Evolutionary conservation across 2,113 vertebrate genomes (phyloP), one percentile per base, ranked within the genome.

Genomic region (Nothocercus julius): DNA sequence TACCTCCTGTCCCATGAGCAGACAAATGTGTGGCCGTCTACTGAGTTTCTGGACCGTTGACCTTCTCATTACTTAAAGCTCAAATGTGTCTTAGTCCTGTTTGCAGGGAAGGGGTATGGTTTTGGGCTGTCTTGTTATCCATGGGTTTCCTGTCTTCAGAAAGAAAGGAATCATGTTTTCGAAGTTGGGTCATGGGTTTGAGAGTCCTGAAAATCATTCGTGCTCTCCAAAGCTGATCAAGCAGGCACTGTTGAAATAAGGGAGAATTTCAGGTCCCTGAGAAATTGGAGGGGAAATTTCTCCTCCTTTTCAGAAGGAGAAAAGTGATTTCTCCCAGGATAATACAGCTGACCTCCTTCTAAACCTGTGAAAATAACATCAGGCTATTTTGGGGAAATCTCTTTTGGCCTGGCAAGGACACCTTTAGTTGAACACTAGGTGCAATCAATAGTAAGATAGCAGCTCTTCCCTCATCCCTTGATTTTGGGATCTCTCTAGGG

Each of bases 281-380:
- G 27, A 64, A 49, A 45, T 7, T 38, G 27, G 47, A 51, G 38
- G 34, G 21, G 1, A 38, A 69, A 64, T 0, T 49, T 49, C 49
- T 49, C 49, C 49, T 49, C 20, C 45, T 47, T 49, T 49, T 49
- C 47, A 16, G 32, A 49, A 81, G n/a, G 51, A 27, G 67, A 59
- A 59, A 79, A 77, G 40, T 2, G 2, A 80, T 67, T 63, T 85
- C 42, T 70, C 38, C 56, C 49, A 49, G 21, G 49, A 49, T 49
- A 77, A 51, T 5, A 51, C 69, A 54, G 76, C 82, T 68, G 64
- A 90, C 82, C 92, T 93, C 75, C 89, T 86, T 89, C 47, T 62
- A 34, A 45, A 38, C 11, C 45, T 72, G 34, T n/a, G 44, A 73
- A 77, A 92, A 56, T n/a, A 73, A 14, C 59, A 75, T 80, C 68